Evolutionary conservation across 1,140 invertebrate genomes (phyloP).

Genomic region (Globodera ellingtonae): DNA sequence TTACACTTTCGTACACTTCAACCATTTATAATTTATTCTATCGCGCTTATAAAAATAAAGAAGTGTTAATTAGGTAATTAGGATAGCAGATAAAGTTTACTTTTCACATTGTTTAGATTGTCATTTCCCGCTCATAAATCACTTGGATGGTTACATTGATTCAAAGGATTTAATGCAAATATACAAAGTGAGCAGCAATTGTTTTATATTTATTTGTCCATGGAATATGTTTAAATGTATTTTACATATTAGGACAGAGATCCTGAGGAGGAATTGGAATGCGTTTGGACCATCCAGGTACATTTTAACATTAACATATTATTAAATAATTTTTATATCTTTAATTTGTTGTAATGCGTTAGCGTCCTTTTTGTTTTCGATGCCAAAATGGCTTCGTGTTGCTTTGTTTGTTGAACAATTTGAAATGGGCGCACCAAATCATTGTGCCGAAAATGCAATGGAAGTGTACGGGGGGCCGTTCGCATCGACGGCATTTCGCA

Average conservation of each 20-base stretch:
- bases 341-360: no score
- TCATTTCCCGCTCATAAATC: slow-evolving; percentile 30
- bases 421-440: slow-evolving; percentile 44
- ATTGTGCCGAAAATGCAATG: slow-evolving; percentile 44
- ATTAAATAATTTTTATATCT: neutral
- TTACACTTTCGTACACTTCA: no score
- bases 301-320: neutral
- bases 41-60: no score
- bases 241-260: slow-evolving; percentile 5
- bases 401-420: slow-evolving; percentile 51
- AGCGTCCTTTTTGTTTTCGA: slow-evolving; percentile 13
- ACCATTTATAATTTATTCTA: no score
- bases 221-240: neutral
- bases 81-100: no score
- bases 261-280: slow-evolving; percentile 36
- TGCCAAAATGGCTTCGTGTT: slow-evolving; percentile 43
- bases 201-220: slow-evolving; percentile 7
- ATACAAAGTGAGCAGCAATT: slow-evolving; percentile 18
- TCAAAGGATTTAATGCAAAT: slow-evolving; percentile 33
- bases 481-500: slow-evolving; percentile 35
- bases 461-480: slow-evolving; percentile 44
- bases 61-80: no score
- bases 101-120: slow-evolving; percentile 29
- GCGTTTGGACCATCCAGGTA: slow-evolving; percentile 46
- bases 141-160: slow-evolving; percentile 44